Conservation (phyloP, 2,797 vertebrate genomes). For the Heterohyrax brucei region DNA sequence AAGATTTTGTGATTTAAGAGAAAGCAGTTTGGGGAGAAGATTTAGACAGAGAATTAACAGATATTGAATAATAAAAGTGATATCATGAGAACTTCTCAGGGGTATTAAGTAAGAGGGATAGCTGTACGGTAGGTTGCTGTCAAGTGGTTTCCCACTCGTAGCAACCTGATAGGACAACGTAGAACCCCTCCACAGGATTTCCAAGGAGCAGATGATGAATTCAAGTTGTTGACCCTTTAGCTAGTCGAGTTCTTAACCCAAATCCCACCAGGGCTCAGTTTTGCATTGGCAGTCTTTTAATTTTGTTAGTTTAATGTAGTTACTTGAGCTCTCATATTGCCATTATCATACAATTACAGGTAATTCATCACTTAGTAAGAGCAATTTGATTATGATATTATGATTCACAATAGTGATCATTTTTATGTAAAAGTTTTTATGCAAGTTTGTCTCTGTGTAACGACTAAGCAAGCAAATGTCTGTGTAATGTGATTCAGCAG, state of each 20-base stretch:
- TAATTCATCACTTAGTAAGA: conserved; percentile 8
- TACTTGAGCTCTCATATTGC: neutral
- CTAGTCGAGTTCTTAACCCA: too few relatives aligned
- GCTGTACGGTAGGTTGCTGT: neutral
- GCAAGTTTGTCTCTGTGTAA: neutral
- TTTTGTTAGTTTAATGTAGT: neutral
- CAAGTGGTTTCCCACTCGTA: too few relatives aligned
- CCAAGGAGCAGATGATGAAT: too few relatives aligned
- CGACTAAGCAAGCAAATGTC: neutral
- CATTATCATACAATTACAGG: neutral
- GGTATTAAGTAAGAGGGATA: neutral
- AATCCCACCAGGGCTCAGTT: neutral
- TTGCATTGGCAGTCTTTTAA: conserved; percentile 14
- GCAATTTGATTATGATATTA: neutral
- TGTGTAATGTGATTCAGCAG: neutral
- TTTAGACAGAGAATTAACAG: neutral
- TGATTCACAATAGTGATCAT: conserved; percentile 22
- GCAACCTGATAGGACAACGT: too few relatives aligned
- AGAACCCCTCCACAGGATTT: too few relatives aligned
- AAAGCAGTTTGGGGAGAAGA: neutral
- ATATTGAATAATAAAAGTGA: neutral
- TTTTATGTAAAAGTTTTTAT: conserved; percentile 32
- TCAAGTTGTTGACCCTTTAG: too few relatives aligned
- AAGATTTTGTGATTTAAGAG: neutral
- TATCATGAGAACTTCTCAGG: neutral